Evolutionary conservation across 1,140 invertebrate species (phyloP), one percentile per base, ranked within the genome.

Genomic region (Amphibalanus amphitrite): DNA sequence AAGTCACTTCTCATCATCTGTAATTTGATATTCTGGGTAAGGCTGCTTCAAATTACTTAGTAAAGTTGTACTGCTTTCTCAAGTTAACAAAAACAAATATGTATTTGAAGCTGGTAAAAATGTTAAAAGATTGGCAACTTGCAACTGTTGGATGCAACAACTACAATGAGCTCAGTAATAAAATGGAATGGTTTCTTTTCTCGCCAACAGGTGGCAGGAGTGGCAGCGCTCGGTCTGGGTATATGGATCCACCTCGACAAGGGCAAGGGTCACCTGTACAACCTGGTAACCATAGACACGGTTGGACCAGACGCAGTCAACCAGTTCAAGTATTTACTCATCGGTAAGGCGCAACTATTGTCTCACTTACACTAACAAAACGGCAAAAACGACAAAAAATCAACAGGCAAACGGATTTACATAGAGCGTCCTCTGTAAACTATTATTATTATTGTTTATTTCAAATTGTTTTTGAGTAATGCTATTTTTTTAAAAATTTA

Each of bases 241-340:
- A 28, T 67, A 15, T 67, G 65, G 65, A 67, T 67, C 65, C 65
- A 67, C 65, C n/a, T 67, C 3, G 65, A 67, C n/a, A n/a, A 67
- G 10, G 65, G 65, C 65, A 67, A 67, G 17, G 28, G 10, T 17
- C 65, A 67, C n/a, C 65, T 67, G 26, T 67, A 67, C 23, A 26
- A 67, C 20, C 65, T 67, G 3, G 65, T 67, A 3, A 67, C 65
- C 65, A 67, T 67, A 8, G 65, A 67, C 65, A 67, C 65, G 3
- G 65, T 67, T 17, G 65, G 65, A 28, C n/a, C 28, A 3, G 65
- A 67, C 10, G 65, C 28, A 0, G 65, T 67, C 65, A 25, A 10
- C 8, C 28, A 67, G 4, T 67, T 67, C 65, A 67, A 67, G n/a
- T 67, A 67, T 26, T 67, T 67, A 3, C 3, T 67, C 65, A 67